Percentiles rank a stretch among this genome's conserved stretches.
phyloP scores from a whole-genome alignment of 2,797 vertebrate genomes.

The Hoplostethus atlanticus region DNA sequence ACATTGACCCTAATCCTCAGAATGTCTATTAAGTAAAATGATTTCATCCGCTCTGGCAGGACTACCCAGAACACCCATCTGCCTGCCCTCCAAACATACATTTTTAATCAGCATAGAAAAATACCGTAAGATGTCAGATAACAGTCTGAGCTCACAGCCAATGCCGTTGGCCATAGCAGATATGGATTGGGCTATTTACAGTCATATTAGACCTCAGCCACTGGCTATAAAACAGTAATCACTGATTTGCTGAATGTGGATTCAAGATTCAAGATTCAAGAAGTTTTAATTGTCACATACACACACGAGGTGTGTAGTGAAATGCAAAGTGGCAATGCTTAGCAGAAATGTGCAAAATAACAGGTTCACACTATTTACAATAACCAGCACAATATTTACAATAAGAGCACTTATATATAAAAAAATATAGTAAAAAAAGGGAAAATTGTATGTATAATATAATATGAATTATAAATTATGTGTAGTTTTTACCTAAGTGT shows the following conservation, averaged over 20 bases:
- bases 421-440: too few species aligned
- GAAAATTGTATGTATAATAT: too few species aligned
- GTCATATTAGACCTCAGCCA: conserved; percentile 77
- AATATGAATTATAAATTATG: too few species aligned
- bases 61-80: conserved; percentile 71
- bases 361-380: too few species aligned
- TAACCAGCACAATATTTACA: too few species aligned
- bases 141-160: conserved; percentile 85
- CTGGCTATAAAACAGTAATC: conserved; percentile 78
- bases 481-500: too few species aligned
- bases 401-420: too few species aligned
- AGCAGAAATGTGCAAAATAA: too few species aligned
- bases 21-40: conserved; percentile 72
- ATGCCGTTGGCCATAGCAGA: conserved; percentile 79
- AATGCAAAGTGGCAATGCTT: too few species aligned
- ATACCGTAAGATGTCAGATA: conserved; percentile 81
- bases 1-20: conserved; percentile 74
- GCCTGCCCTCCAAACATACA: conserved; percentile 78
- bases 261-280: too few species aligned
- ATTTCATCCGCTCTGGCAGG: conserved; percentile 81
- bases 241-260: conserved; percentile 73
- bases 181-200: conserved; percentile 85
- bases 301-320: too few species aligned
- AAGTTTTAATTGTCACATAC: too few species aligned
- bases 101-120: conserved; percentile 81